phyloP scores from a whole-genome alignment of 2,888 invertebrate genomes.

The Ormyrus labotus region DNA sequence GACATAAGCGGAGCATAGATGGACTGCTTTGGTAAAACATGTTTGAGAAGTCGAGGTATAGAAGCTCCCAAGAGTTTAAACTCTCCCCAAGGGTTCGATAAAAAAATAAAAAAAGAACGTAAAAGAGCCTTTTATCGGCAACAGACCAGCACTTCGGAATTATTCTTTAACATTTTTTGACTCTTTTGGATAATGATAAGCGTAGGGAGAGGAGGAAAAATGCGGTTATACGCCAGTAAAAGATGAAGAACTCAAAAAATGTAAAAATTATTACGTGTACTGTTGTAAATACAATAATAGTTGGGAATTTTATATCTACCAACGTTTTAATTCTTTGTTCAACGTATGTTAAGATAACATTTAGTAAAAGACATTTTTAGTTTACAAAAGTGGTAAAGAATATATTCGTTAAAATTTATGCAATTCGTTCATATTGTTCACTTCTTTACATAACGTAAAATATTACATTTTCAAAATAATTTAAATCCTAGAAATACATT shows the following conservation, averaged over 20 bases:
- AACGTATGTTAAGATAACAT: too few relatives aligned
- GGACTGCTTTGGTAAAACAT: constrained; percentile 18
- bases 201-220: not conserved
- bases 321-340: too few relatives aligned
- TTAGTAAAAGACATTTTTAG: too few relatives aligned
- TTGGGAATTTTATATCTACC: too few relatives aligned
- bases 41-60: not conserved
- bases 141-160: constrained; percentile 14
- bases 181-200: constrained; percentile 6
- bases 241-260: constrained; percentile 23
- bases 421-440: not conserved
- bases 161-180: constrained; percentile 31
- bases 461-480: not conserved
- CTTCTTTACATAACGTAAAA: not conserved
- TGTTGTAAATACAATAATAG: too few relatives aligned
- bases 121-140: constrained; percentile 43
- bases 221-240: not conserved
- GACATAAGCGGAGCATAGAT: constrained; percentile 30
- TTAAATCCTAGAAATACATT: not conserved
- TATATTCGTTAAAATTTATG: too few relatives aligned
- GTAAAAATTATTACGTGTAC: not conserved
- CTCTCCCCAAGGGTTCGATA: constrained; percentile 42
- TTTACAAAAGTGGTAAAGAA: too few relatives aligned
- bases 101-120: constrained; percentile 36
- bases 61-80: not conserved